A percentile compares a stretch with the other conserved stretches of the same genome.
Evolutionary conservation across 2,113 vertebrate species (phyloP).

Genomic region (Dryoscopus gambensis): DNA sequence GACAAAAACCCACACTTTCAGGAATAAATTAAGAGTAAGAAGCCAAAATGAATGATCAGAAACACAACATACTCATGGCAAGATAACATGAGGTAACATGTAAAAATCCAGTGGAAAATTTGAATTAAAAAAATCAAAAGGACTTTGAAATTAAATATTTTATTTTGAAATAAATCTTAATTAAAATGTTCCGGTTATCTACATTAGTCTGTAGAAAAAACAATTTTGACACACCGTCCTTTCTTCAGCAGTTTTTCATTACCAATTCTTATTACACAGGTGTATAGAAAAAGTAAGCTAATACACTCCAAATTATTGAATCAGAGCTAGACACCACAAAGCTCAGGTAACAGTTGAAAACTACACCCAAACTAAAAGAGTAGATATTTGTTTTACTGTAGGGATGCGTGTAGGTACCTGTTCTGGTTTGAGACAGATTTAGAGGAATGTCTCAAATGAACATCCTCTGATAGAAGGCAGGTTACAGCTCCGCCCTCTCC

Average conservation of each 20-base stretch:
- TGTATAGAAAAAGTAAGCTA: neutral
- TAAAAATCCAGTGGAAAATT: neutral
- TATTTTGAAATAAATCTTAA: neutral
- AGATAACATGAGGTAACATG: neutral
- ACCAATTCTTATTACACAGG: neutral
- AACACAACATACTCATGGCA: neutral
- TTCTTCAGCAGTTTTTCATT: neutral
- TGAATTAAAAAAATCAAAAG: neutral
- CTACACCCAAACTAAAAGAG: neutral
- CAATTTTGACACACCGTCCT: accelerated
- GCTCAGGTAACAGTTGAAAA: neutral
- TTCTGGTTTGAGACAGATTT: no score
- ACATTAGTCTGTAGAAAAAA: neutral
- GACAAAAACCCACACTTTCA: neutral
- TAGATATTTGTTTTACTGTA: neutral
- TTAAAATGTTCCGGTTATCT: neutral
- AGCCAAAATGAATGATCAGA: neutral
- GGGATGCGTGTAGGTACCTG: accelerated
- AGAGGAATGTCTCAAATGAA: no score
- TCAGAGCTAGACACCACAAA: neutral
- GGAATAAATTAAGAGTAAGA: neutral
- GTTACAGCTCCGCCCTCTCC: no score
- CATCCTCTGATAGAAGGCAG: no score
- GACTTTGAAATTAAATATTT: neutral
- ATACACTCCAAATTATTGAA: neutral